A percentile compares a stretch with the other conserved stretches of the same genome.
These are phyloP conservation scores for Tenrec ecaudatus DNA, from an alignment of 2,113 vertebrate species.

Conservation along the genomic window DNA sequence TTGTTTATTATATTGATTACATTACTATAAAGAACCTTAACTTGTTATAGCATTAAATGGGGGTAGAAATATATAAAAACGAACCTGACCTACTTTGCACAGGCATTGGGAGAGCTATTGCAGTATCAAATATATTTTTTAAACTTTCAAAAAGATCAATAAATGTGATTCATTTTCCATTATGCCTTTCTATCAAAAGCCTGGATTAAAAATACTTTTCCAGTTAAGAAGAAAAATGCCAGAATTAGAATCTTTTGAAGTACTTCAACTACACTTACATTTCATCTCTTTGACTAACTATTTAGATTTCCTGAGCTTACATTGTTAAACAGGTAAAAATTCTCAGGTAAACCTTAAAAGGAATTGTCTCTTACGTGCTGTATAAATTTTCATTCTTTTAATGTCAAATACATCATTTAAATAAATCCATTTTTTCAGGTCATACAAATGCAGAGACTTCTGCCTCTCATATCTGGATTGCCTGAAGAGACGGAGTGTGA, in stretches of 20 bases:
- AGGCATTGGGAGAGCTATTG: background rate
- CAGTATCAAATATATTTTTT: slow-evolving; percentile 21
- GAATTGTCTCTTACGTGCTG: background rate
- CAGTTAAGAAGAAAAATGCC: background rate
- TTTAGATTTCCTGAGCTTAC: slow-evolving; percentile 36
- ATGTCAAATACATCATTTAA: slow-evolving; percentile 45
- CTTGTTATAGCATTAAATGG: background rate
- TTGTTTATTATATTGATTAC: background rate
- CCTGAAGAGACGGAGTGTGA: background rate
- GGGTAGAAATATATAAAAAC: background rate
- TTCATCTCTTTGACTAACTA: background rate
- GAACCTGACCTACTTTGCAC: background rate
- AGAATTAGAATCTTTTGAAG: background rate
- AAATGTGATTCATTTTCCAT: background rate
- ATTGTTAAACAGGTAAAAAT: slow-evolving; percentile 40
- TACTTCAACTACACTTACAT: background rate
- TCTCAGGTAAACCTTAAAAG: slow-evolving; percentile 27
- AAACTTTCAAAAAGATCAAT: background rate
- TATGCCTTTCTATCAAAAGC: background rate
- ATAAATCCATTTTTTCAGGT: slow-evolving; percentile 31
- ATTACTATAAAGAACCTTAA: background rate
- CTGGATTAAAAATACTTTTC: slow-evolving; percentile 9
- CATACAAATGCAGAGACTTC: background rate
- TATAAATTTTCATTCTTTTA: slow-evolving; percentile 33
- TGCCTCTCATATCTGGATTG: slow-evolving; percentile 18